Conservation (phyloP, 2,797 vertebrate genomes). For the Sylvia borin region DNA sequence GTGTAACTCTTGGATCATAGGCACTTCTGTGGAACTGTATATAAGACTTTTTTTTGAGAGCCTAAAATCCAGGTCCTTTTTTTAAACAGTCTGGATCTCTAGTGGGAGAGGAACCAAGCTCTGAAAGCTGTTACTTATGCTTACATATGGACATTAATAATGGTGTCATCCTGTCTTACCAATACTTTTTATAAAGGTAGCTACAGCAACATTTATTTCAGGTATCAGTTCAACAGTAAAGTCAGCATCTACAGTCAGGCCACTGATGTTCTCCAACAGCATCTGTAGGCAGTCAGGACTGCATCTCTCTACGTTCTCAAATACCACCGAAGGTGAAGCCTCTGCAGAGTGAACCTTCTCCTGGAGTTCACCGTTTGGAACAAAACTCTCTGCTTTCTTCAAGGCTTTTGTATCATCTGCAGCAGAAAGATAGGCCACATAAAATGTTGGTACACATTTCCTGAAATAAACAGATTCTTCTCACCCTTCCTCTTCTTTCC, state of each 20-base stretch:
- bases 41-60: background rate
- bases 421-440: background rate
- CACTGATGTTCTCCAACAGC: conserved; percentile 72
- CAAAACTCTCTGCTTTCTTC: background rate
- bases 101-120: background rate
- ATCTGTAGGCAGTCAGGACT: background rate
- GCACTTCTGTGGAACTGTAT: background rate
- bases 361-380: background rate
- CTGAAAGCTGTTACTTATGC: background rate
- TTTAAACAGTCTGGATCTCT: background rate
- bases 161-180: conserved; percentile 62
- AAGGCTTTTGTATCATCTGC: conserved; percentile 26
- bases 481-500: background rate
- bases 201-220: conserved; percentile 63
- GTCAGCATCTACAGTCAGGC: background rate
- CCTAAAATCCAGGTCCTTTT: background rate
- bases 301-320: conserved; percentile 62
- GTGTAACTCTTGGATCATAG: background rate
- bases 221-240: conserved; percentile 74
- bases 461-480: background rate
- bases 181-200: conserved; percentile 63
- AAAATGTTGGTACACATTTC: background rate
- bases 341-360: background rate
- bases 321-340: conserved; percentile 32
- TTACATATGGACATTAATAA: background rate